Evolutionary conservation across 1,140 invertebrate species (phyloP), one percentile per base, ranked within the genome.

Genomic region (Drosophila pectinifera): DNA sequence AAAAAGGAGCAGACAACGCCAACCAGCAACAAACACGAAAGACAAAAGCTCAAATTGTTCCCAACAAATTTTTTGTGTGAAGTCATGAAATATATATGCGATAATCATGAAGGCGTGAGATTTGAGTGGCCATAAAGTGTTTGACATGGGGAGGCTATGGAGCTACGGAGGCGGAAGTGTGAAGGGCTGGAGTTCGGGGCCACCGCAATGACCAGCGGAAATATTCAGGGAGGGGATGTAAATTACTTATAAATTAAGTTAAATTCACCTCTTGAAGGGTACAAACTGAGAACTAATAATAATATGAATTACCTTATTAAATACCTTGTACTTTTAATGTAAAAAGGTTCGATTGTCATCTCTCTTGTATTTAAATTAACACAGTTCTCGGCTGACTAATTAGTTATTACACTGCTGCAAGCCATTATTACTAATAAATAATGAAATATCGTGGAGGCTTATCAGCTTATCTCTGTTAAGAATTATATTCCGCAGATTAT

Each of bases 41-140:
- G 49, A 70, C 68, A 57, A 57, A 72, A 70, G 42, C 61, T 31
- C 59, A 42, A 70, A 72, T 70, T 70, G 64, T 70, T 45, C 43
- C 36, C 24, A 68, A 39, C 59, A 53, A 31, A 68, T 68, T 70
- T 70, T 70, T 72, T 70, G 65, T 70, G 68, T 72, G 26, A 72
- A 72, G 68, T 72, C 68, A 72, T 72, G 68, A 72, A 72, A 72
- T 70, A 72, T 72, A 70, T 72, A 72, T 72, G 51, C 65, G 68
- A 72, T 72, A 72, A 72, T 72, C 68, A 72, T 34, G 41, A 41
- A 48, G 68, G 68, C 68, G 68, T 72, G 68, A 72, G 68, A 70
- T 72, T 46, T 70, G 68, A 72, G 68, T 72, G 68, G 65, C 10
- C 68, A 70, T 72, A 70, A 72, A 72, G 68, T 72, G 68, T 70